phyloP scores from a whole-genome alignment of 2,113 vertebrate species.

The Sprattus sprattus region DNA sequence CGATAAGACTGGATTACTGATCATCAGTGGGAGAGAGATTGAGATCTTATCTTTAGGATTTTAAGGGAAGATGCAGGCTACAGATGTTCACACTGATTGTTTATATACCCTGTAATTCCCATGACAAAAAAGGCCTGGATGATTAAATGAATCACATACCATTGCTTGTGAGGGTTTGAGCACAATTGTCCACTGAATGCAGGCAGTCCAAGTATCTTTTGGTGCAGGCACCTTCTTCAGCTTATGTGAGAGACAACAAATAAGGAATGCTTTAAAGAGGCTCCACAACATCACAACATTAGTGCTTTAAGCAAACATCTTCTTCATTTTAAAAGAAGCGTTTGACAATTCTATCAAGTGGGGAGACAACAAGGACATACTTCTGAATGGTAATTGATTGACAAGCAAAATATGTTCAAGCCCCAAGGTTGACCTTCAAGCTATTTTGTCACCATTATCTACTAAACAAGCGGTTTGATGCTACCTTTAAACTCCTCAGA shows the following conservation, averaged over 20 bases:
- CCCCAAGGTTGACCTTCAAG: background rate
- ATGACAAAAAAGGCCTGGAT: background rate
- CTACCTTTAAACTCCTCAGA: background rate
- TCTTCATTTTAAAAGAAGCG: background rate
- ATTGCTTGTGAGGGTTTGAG: background rate
- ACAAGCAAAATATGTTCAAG: background rate
- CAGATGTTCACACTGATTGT: background rate
- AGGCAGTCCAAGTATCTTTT: background rate
- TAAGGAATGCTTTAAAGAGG: too few species aligned
- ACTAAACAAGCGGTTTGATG: background rate
- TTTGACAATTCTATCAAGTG: background rate
- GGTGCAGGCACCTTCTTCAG: background rate
- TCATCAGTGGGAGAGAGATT: slow-evolving; percentile 4
- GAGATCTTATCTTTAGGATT: background rate
- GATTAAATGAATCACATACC: slow-evolving; percentile 13
- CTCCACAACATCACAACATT: too few species aligned
- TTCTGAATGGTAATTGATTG: background rate
- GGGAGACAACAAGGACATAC: background rate
- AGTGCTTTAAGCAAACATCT: background rate
- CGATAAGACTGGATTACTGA: slow-evolving; percentile 13
- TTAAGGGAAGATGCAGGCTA: background rate
- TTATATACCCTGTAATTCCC: background rate
- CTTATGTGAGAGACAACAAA: background rate
- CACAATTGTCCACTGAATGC: background rate
- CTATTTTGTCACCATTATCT: background rate